Base-by-base conservation (phyloP, 2,888 invertebrate genomes). In the Fragum sueziense region DNA sequence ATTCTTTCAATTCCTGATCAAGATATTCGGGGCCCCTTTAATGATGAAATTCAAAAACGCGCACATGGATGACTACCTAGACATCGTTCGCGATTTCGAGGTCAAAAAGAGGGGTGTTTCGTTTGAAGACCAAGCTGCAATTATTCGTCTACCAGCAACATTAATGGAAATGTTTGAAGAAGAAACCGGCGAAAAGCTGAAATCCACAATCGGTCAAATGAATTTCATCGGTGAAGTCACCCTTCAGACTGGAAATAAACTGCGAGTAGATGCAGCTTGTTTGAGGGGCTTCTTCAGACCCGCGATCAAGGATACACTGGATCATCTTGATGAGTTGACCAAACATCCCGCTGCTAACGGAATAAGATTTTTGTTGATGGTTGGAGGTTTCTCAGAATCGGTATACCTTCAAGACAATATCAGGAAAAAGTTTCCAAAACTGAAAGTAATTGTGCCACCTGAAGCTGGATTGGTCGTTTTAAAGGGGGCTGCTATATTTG, bases 51-150 rank as follows among this genome's bases (percentile, higher is more conserved):
- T 74, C 20, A 51, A 65, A 25, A 61, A 47, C n/a, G n/a, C n/a
- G 1, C 34, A 67, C 33, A 74, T 74, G 73, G 73, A 74, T 20
- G 73, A 74, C 27, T 74, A 67, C 27, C 3, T 74, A 25, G 73
- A 74, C 17, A 52, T 74, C 9, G 33, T 74, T 25, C 41, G 73
- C 14, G 54, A 74, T 52, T 74, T 74, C 37, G 73, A 74, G 25
- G 57, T 74, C 11, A 74, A 74, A 54, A 74, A 74, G 33, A 31
- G 73, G 34, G 54, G 37, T 14, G 61, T 74, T 34, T 25, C 29
- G 20, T 65, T 34, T 47, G 51, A 65, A 34, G 65, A 74, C 1
- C 65, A 51, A 6, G 47, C 65, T 3, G 54, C 61, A 27, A 27
- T 34, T 7, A 17, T 74, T 33, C 65, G 73, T 9, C 9, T 74